Evolutionary conservation across 2,797 vertebrate genomes (phyloP).

Genomic region (Jordanella pulchra): DNA sequence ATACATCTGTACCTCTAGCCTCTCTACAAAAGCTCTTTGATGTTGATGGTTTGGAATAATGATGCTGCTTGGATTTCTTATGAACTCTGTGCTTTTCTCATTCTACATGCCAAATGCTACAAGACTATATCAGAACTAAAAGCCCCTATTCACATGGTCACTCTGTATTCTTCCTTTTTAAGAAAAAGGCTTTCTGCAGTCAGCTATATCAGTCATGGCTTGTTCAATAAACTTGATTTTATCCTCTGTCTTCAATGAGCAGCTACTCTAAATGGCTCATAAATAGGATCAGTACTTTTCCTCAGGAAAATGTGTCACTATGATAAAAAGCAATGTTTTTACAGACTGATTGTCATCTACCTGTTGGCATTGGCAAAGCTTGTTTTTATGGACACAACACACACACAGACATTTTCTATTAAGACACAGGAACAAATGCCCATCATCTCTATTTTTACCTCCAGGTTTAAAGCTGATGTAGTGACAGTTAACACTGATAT

Average conservation of each 20-base stretch:
- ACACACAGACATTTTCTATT: not conserved
- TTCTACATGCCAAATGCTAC: not conserved
- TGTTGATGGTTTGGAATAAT: not conserved
- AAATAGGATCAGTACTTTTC: constrained; percentile 36
- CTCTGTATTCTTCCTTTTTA: constrained; percentile 29
- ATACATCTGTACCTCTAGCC: not conserved
- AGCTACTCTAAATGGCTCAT: constrained; percentile 29
- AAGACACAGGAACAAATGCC: not conserved
- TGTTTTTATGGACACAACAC: constrained; percentile 16
- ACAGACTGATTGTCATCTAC: constrained; percentile 32
- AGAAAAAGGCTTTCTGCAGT: constrained; percentile 16
- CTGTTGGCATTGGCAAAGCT: constrained; percentile 7
- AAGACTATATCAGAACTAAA: constrained; percentile 12
- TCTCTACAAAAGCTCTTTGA: not conserved
- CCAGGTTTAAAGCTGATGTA: constrained; percentile 10
- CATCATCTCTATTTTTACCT: not conserved
- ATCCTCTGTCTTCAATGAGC: constrained; percentile 38
- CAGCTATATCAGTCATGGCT: constrained; percentile 35
- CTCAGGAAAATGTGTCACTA: constrained; percentile 44
- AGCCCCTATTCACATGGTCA: constrained; percentile 23
- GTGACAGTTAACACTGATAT: constrained; percentile 33
- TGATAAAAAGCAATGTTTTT: constrained; percentile 26
- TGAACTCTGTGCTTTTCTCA: constrained; percentile 2
- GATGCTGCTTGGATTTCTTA: not conserved
- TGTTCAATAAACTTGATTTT: constrained; percentile 44